Evolutionary conservation across 2,888 invertebrate species (phyloP).

Genomic region (Pimpla rufipes): DNA sequence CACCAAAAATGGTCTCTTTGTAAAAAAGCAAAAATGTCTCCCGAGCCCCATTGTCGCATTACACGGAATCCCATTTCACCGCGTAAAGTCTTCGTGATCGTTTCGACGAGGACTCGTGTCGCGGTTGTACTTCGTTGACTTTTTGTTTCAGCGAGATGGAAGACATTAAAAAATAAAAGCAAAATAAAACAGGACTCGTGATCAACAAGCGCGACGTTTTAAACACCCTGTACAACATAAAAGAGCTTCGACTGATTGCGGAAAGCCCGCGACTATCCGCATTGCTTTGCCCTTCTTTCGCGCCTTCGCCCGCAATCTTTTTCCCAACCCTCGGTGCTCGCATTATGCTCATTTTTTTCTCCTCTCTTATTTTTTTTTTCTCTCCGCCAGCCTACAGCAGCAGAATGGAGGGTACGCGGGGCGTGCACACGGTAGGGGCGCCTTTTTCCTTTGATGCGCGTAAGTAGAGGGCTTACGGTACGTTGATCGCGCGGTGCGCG

Average conservation of each 20-base stretch:
- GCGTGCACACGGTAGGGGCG: constrained; percentile 17
- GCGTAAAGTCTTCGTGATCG: no score
- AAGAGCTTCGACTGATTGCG: constrained; percentile 11
- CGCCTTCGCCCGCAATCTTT: constrained; percentile 45
- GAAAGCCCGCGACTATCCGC: constrained; percentile 11
- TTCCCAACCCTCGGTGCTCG: constrained; percentile 16
- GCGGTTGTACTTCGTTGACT: neutral
- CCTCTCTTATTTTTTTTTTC: constrained; percentile 28
- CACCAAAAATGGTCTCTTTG: no score
- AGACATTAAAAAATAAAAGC: neutral
- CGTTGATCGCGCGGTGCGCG: constrained; percentile 40
- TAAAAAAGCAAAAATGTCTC: no score
- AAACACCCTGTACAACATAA: constrained; percentile 6
- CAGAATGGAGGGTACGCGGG: constrained; percentile 23
- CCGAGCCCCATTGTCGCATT: no score
- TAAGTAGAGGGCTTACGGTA: constrained; percentile 47
- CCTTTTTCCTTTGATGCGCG: constrained; percentile 52
- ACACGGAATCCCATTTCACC: no score
- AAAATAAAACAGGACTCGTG: neutral
- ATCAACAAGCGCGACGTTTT: neutral
- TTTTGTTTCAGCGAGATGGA: neutral
- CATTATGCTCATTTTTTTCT: constrained; percentile 30
- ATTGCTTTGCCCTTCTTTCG: constrained; percentile 36
- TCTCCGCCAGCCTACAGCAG: constrained; percentile 12
- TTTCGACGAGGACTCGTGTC: no score